These are phyloP conservation scores for Heterodera carotae DNA, from an alignment of 1,140 invertebrate species.

Conservation along the genomic window DNA sequence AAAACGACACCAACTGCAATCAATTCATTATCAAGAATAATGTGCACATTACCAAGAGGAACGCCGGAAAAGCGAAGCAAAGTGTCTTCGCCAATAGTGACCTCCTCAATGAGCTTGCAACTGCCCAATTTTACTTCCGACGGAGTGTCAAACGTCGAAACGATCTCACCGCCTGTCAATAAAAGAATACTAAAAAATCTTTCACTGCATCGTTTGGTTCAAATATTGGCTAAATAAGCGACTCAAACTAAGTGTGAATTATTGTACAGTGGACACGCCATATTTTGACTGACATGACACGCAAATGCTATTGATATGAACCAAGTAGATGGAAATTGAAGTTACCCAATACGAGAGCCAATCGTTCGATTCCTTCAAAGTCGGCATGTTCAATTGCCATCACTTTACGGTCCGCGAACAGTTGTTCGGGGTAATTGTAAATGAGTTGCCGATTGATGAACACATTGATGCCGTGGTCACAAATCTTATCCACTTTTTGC, in stretches of 20 bases:
- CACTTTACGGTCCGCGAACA: conserved; percentile 94
- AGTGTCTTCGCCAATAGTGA: conserved; percentile 97
- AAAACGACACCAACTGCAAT: conserved; percentile 2
- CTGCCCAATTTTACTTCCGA: conserved; percentile 86
- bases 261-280: no score
- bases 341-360: conserved; percentile 86
- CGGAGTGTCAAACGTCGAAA: conserved; percentile 94
- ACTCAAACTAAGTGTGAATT: no score
- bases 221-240: no score
- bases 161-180: conserved; percentile 83
- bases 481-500: conserved; percentile 89
- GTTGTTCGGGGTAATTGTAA: conserved; percentile 99
- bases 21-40: conserved; percentile 32
- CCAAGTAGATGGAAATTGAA: background rate
- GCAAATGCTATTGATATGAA: no score
- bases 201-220: no score
- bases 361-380: conserved; percentile 96
- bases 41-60: conserved; percentile 55
- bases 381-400: conserved; percentile 99
- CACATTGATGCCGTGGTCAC: conserved; percentile 93
- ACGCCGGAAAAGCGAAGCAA: conserved; percentile 86
- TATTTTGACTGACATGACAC: no score
- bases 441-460: conserved; percentile 99
- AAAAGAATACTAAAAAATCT: conserved; percentile 20
- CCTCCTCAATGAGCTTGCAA: conserved; percentile 93